A percentile compares a stretch with the other conserved stretches of the same genome.
Conservation (phyloP, 2,113 vertebrate species). For the Pteropus alecto region DNA sequence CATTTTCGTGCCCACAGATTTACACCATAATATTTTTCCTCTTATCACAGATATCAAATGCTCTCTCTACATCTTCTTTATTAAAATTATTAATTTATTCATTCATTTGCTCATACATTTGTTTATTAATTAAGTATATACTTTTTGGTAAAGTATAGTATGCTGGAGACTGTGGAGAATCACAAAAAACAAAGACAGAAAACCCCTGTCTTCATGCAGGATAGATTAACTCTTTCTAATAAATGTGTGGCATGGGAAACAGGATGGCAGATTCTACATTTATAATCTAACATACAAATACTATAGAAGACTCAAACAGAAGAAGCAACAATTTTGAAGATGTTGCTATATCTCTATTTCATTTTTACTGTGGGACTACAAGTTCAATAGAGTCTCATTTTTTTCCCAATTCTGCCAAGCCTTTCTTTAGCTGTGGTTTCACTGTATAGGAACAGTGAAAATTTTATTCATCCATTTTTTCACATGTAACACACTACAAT, state of each 20-base stretch:
- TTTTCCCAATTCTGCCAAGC: neutral
- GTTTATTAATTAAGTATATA: neutral
- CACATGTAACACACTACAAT: neutral
- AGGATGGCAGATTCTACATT: neutral
- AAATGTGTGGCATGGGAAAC: neutral
- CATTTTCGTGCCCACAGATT: neutral
- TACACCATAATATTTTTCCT: neutral
- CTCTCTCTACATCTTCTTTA: neutral
- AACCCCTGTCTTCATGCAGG: neutral
- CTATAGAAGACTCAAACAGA: neutral
- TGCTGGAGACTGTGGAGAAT: neutral
- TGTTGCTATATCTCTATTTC: neutral
- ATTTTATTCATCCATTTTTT: neutral
- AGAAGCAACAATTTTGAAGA: neutral
- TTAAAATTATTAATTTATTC: neutral
- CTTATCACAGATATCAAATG: neutral
- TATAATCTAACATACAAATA: neutral
- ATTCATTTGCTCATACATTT: neutral
- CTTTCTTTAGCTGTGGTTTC: conserved; percentile 17
- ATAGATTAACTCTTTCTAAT: neutral
- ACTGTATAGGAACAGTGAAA: neutral
- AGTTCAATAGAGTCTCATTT: neutral
- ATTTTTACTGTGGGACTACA: neutral
- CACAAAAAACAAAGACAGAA: neutral
- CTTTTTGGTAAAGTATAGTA: neutral